These are phyloP conservation scores for Sarcoramphus papa DNA, from an alignment of 2,797 vertebrate genomes.

Conservation along the genomic window DNA sequence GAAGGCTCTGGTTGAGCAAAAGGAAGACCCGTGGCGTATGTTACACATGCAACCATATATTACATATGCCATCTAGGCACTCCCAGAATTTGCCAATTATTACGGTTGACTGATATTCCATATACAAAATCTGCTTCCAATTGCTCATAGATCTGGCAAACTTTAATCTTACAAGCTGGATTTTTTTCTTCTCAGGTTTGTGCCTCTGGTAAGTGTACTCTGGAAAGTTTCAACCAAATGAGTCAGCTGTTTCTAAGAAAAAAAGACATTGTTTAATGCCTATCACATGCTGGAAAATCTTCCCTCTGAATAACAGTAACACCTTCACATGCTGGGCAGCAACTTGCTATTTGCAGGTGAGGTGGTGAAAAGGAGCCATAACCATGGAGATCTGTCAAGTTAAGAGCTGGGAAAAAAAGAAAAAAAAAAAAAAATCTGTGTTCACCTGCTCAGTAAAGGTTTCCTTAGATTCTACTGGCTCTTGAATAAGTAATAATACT, in stretches of 20 bases:
- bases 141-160: background rate
- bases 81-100: background rate
- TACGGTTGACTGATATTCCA: background rate
- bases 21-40: background rate
- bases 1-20: background rate
- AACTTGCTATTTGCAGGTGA: background rate
- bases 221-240: background rate
- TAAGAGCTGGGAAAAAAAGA: background rate
- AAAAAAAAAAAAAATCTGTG: background rate
- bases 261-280: background rate
- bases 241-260: background rate
- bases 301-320: background rate
- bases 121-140: background rate
- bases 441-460: background rate
- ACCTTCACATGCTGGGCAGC: background rate
- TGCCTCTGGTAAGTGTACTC: background rate
- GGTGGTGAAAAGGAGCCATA: background rate
- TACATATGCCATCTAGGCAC: background rate
- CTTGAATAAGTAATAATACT: background rate
- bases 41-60: rapidly evolving
- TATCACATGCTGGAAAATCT: background rate
- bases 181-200: background rate
- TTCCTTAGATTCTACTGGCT: background rate
- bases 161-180: background rate
- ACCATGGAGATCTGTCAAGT: background rate